Conservation (phyloP, 2,113 vertebrate genomes). For the Scopus umbretta region DNA sequence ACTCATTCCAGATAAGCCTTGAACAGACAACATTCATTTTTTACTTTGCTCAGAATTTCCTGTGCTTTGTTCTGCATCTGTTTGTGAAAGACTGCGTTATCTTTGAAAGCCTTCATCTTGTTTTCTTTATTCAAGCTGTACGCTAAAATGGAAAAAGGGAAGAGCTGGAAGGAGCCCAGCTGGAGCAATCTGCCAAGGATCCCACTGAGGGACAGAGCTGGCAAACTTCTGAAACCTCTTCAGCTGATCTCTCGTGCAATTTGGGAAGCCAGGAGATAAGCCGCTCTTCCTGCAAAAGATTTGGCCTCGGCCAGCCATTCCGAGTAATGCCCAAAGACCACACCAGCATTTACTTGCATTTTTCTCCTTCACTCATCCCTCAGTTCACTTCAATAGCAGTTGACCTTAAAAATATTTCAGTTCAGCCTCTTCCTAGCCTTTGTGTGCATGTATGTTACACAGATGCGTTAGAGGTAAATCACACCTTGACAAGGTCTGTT, state of each 20-base stretch:
- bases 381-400: neutral
- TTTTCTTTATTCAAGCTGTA: constrained; percentile 52
- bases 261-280: neutral
- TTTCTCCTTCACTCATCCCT: neutral
- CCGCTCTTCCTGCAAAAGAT: neutral
- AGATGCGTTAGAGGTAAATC: neutral
- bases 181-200: constrained; percentile 50
- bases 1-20: constrained; percentile 51
- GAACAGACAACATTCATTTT: constrained; percentile 42
- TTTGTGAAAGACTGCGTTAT: constrained; percentile 10
- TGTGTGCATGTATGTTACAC: neutral
- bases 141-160: neutral
- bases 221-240: constrained; percentile 33
- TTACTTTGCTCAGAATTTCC: constrained; percentile 59
- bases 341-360: neutral
- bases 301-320: neutral
- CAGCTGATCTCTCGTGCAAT: constrained; percentile 39
- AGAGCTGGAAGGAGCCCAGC: constrained; percentile 64
- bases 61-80: constrained; percentile 63
- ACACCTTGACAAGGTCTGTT: neutral
- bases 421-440: neutral
- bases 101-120: constrained; percentile 50
- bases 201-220: constrained; percentile 34
- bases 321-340: neutral
- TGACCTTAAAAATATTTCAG: neutral